Conservation (phyloP, 2,888 invertebrate species). For the Melinaea marsaeus region DNA sequence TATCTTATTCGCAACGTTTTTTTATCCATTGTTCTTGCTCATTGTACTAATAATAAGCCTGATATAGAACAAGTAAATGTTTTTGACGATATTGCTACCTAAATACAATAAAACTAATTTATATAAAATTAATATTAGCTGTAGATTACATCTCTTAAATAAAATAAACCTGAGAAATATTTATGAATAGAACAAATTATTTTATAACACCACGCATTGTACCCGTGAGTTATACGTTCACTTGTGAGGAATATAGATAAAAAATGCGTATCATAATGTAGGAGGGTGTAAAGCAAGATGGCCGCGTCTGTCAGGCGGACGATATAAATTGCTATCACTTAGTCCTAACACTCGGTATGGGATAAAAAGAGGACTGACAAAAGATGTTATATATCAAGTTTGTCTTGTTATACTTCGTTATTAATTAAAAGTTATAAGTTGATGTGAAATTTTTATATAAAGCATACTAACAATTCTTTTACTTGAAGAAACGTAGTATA, state of each 20-base stretch:
- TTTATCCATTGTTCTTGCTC: too few species aligned
- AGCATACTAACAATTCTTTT: too few species aligned
- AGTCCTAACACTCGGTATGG: slow-evolving; percentile 1
- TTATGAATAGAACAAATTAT: slow-evolving; percentile 2
- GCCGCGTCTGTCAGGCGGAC: slow-evolving; percentile 6
- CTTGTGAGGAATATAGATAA: neutral
- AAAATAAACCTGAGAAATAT: too few species aligned
- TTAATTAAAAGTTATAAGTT: neutral
- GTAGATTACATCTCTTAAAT: too few species aligned
- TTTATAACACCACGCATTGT: neutral
- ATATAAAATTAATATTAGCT: too few species aligned
- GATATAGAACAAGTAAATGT: too few species aligned
- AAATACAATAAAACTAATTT: too few species aligned
- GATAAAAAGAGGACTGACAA: slow-evolving; percentile 7
- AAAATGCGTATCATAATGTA: slow-evolving; percentile 9
- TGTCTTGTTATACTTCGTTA: neutral
- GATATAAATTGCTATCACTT: slow-evolving; percentile 11
- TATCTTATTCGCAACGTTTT: slow-evolving; percentile 2
- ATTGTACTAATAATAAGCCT: too few species aligned
- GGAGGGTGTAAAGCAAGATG: slow-evolving; percentile 12
- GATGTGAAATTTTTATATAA: neutral
- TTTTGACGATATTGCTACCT: too few species aligned
- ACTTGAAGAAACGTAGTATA: too few species aligned
- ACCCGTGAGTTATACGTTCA: neutral
- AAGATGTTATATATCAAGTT: neutral